Percentiles rank a stretch among this genome's conserved stretches.
These are phyloP conservation scores for Varecia variegata DNA, from an alignment of 2,797 vertebrate species.

Conservation along the genomic window DNA sequence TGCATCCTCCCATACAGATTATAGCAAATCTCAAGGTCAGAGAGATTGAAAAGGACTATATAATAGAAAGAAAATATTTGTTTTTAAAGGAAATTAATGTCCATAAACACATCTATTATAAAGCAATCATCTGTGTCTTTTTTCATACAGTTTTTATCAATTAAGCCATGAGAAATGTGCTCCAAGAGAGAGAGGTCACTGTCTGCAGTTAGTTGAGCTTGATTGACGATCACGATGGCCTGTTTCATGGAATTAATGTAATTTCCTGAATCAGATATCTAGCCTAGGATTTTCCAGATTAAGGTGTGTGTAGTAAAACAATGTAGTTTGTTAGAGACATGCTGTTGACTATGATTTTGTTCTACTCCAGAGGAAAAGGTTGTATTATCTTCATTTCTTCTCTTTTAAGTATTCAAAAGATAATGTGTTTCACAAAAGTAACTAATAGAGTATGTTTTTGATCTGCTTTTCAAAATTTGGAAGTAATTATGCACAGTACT, in stretches of 20 bases:
- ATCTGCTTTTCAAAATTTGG: slow-evolving; percentile 11
- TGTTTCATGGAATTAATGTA: neutral
- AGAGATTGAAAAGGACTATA: neutral
- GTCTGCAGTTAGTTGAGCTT: neutral
- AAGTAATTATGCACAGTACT: neutral
- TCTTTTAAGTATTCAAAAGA: neutral
- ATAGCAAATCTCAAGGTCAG: neutral
- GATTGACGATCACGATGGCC: neutral
- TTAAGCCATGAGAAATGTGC: neutral
- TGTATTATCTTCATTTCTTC: neutral
- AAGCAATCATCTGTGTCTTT: neutral
- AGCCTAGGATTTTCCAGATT: neutral
- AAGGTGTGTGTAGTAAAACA: neutral
- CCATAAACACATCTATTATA: neutral
- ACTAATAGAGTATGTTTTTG: neutral
- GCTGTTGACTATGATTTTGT: neutral
- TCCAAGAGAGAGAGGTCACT: neutral
- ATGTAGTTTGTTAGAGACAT: neutral
- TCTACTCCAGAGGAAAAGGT: neutral
- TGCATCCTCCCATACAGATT: neutral
- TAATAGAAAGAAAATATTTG: neutral
- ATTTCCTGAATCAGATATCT: neutral
- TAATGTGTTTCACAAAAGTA: neutral
- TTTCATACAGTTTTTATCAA: neutral
- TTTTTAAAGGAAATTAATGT: neutral